Evolutionary conservation across 2,113 vertebrate genomes (phyloP).

Genomic region (Sarotherodon lohbergeri): DNA sequence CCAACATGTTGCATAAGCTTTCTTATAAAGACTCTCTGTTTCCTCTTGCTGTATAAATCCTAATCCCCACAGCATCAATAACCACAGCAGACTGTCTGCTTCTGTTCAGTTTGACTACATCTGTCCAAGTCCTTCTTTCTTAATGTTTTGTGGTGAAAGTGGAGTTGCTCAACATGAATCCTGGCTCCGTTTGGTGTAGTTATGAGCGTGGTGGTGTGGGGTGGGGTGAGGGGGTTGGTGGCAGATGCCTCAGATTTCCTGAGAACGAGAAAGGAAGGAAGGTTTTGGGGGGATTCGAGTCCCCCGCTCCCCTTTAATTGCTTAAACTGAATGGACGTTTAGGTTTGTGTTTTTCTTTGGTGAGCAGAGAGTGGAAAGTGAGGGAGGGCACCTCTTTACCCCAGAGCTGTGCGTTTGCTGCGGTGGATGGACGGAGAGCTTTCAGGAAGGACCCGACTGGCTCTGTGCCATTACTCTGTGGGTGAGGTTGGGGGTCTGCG

Average conservation of each 20-base stretch:
- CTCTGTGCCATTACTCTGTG: background rate
- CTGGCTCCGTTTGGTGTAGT: background rate
- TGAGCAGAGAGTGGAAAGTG: background rate
- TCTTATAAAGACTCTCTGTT: constrained; percentile 23
- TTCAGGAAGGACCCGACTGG: constrained; percentile 25
- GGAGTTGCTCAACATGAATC: constrained; percentile 42
- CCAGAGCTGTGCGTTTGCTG: background rate
- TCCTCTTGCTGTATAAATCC: constrained; percentile 3
- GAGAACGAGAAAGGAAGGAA: constrained; percentile 2
- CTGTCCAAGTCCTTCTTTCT: constrained; percentile 17
- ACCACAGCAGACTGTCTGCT: constrained; percentile 40
- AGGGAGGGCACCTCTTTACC: background rate
- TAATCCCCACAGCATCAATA: constrained; percentile 20
- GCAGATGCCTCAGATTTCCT: constrained; percentile 44
- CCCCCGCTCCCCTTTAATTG: background rate
- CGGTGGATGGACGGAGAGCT: constrained; percentile 8
- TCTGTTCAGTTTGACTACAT: background rate
- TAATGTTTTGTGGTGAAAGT: constrained; percentile 21
- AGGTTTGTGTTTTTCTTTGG: constrained; percentile 19
- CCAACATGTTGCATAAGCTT: constrained; percentile 35
- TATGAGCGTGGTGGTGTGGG: background rate
- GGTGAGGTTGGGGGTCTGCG: background rate
- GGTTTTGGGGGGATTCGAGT: background rate
- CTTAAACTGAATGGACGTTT: constrained; percentile 15
- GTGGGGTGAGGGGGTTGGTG: background rate